phyloP scores from a whole-genome alignment of 2,113 vertebrate genomes.

The Channa argus region DNA sequence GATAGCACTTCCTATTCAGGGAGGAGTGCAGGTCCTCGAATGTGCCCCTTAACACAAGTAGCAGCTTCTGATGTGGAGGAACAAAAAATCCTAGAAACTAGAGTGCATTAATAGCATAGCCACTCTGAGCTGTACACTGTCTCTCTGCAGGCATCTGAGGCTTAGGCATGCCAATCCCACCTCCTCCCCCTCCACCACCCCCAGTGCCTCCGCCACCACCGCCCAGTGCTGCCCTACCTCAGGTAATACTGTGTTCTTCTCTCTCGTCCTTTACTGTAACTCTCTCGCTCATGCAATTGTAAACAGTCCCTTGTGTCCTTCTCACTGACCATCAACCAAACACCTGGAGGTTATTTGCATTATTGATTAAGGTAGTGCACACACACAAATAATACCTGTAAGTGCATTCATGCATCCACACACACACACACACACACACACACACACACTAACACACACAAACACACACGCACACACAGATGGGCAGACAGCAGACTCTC shows the following conservation, averaged over 20 bases:
- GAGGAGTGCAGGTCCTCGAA: slow-evolving; percentile 32
- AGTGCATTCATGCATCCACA: no score
- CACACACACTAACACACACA: slow-evolving; percentile 8
- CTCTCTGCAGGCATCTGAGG: slow-evolving; percentile 60
- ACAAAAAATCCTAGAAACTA: background rate
- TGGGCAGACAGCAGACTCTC: slow-evolving; percentile 45
- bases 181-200: slow-evolving; percentile 63
- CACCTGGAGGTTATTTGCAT: slow-evolving; percentile 71
- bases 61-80: background rate
- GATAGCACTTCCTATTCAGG: slow-evolving; percentile 66
- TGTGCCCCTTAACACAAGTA: slow-evolving; percentile 29
- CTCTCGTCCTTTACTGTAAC: background rate
- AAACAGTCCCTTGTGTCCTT: slow-evolving; percentile 31
- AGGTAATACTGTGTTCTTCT: slow-evolving; percentile 53
- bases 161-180: slow-evolving; percentile 65
- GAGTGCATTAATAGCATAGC: background rate
- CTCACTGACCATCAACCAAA: slow-evolving; percentile 38
- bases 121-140: slow-evolving; percentile 2
- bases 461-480: slow-evolving; percentile 6
- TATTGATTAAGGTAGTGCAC: slow-evolving; percentile 69
- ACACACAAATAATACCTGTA: no score
- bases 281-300: slow-evolving; percentile 35
- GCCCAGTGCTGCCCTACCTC: slow-evolving; percentile 55
- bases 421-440: slow-evolving; percentile 39
- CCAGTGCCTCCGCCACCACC: slow-evolving; percentile 54